These are phyloP conservation scores for Hafferia zeledoni DNA, from an alignment of 2,797 vertebrate genomes.

Conservation along the genomic window DNA sequence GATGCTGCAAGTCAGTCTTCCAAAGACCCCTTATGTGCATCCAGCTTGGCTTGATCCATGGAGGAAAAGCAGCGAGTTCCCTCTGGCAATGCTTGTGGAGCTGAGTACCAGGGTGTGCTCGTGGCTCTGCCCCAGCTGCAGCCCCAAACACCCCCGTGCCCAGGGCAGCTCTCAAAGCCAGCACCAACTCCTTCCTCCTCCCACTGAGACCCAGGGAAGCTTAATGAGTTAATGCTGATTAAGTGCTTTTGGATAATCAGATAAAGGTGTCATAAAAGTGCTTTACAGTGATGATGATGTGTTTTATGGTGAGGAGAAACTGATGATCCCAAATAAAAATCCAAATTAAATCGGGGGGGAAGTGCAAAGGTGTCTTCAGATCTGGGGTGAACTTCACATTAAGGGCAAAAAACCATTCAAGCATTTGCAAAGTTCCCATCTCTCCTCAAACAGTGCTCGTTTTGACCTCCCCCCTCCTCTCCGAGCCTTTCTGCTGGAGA, in stretches of 20 bases:
- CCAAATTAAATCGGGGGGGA: not conserved
- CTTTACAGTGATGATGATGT: slow-evolving; percentile 44
- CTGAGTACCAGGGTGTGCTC: fast-evolving
- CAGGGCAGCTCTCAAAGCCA: not conserved
- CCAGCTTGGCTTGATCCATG: fast-evolving
- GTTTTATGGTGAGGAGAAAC: slow-evolving; percentile 64
- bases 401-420: not conserved
- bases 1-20: not conserved
- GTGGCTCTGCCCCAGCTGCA: not conserved
- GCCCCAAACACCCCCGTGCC: fast-evolving
- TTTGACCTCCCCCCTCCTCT: slow-evolving; percentile 22
- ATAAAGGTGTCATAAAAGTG: slow-evolving; percentile 62
- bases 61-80: not conserved
- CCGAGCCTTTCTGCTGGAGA: slow-evolving; percentile 15
- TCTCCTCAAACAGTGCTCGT: not conserved
- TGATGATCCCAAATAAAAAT: slow-evolving; percentile 62
- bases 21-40: fast-evolving
- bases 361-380: not conserved
- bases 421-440: not conserved
- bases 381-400: not conserved
- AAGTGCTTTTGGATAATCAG: slow-evolving; percentile 61
- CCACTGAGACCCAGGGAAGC: not conserved
- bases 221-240: slow-evolving; percentile 63
- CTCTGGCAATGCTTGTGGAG: not conserved
- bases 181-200: not conserved